phyloP scores from a whole-genome alignment of 1,140 invertebrate species.

The Drosophila ambigua region DNA sequence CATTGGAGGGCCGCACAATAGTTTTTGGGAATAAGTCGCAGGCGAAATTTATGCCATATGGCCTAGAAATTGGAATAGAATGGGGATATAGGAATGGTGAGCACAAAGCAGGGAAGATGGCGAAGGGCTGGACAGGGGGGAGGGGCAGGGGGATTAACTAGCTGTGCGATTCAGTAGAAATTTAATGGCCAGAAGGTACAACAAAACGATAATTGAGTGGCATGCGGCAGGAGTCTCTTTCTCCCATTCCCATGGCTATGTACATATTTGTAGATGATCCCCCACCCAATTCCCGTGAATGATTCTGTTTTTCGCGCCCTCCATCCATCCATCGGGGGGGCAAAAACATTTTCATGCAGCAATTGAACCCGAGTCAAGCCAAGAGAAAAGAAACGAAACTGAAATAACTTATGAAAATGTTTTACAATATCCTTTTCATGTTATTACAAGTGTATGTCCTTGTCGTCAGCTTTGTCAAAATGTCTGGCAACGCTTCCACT shows the following conservation, averaged over 20 bases:
- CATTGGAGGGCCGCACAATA: conserved; percentile 1
- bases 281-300: no score
- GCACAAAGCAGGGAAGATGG: no score
- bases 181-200: no score
- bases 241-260: no score
- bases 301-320: background rate
- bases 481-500: conserved; percentile 74
- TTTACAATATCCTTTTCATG: conserved; percentile 84
- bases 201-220: no score
- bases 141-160: no score
- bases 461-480: conserved; percentile 83
- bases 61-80: conserved; percentile 14
- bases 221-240: no score
- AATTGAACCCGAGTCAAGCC: conserved; percentile 32
- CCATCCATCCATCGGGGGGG: background rate
- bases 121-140: no score
- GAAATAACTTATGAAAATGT: conserved; percentile 83
- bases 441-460: conserved; percentile 83
- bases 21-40: background rate
- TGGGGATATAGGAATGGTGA: background rate
- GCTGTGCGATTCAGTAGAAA: no score
- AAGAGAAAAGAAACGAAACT: conserved; percentile 40
- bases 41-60: conserved; percentile 30
- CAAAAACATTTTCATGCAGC: conserved; percentile 15
- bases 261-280: no score